Evolutionary conservation across 53 echinoderm and acorn worm species (phyloP).

Genomic region (Hippasteria phrygiana): DNA sequence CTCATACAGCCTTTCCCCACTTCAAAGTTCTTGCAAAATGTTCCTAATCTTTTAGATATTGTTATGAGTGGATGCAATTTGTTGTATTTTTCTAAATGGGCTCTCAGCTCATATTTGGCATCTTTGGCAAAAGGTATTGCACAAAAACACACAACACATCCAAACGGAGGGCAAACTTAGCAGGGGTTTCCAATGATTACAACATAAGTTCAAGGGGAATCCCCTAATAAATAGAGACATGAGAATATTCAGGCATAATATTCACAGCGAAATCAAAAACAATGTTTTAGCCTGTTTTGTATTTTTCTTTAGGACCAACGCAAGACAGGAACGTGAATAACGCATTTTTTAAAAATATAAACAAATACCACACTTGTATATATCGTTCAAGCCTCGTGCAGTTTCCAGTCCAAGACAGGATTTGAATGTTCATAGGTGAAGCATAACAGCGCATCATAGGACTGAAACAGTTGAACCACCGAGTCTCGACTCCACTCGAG

Average conservation of each 20-base stretch:
- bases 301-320: not conserved
- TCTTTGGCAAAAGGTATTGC: constrained; percentile 20
- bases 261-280: constrained; percentile 37
- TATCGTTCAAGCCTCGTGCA: not conserved
- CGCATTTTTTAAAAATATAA: not conserved
- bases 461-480: not conserved
- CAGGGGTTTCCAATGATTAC: not conserved
- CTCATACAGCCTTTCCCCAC: too few species aligned
- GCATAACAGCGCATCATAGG: not conserved
- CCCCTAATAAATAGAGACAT: constrained; percentile 38
- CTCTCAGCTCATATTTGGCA: not conserved
- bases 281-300: not conserved
- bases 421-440: not conserved
- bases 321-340: not conserved
- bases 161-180: not conserved
- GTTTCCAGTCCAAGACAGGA: not conserved
- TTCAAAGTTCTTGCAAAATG: too few species aligned
- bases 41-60: too few species aligned
- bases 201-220: not conserved
- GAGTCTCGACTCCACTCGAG: not conserved
- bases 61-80: too few species aligned
- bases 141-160: not conserved
- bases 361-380: not conserved
- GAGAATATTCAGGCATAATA: constrained; percentile 16
- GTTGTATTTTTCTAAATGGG: not conserved